Evolutionary conservation across 2,888 invertebrate genomes (phyloP), one percentile per base, ranked within the genome.

Genomic region (Chesias legatella): DNA sequence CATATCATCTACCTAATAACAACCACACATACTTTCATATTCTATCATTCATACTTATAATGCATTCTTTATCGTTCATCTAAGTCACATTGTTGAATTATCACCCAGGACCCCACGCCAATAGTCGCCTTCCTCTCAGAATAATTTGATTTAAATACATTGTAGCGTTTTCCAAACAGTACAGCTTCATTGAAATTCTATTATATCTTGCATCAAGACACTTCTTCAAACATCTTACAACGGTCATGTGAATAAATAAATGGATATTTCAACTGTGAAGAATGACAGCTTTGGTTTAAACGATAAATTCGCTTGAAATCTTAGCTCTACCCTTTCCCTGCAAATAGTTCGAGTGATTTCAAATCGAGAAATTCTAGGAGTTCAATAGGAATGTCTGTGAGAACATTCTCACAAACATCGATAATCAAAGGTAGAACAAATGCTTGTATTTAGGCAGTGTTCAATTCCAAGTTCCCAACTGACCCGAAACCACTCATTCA

Each of bases 321-420:
- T 73, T 66, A 60, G 64, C 61, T 53, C 51, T 56, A 67, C 63
- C 56, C 58, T 64, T 66, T 61, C 72, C 74, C 71, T 71, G 72
- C 71, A 68, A n/a, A 74, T 61, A 64, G 69, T 66, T 67, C 63
- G 62, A 80, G 77, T 76, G 80, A 83, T 79, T 79, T 67, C 76
- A 59, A 63, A 55, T 57, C 51, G 51, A 56, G 43, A 50, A 37
- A 48, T 52, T 50, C 45, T 46, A 45, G 50, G 31, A 45, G 26
- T 24, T 48, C 43, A 37, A 50, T 53, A 49, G 66, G 65, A 74
- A 77, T 73, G 63, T 61, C 60, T 58, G 62, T 63, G 58, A 53
- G 52, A 64, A 64, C 53, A 58, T 56, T n/a, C n/a, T n/a, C n/a
- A n/a, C n/a, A n/a, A n/a, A n/a, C 56, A 60, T 62, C 46, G 44